A percentile compares a stretch with the other conserved stretches of the same genome.
phyloP scores from a whole-genome alignment of 2,888 invertebrate genomes.

The Thumatha senex region DNA sequence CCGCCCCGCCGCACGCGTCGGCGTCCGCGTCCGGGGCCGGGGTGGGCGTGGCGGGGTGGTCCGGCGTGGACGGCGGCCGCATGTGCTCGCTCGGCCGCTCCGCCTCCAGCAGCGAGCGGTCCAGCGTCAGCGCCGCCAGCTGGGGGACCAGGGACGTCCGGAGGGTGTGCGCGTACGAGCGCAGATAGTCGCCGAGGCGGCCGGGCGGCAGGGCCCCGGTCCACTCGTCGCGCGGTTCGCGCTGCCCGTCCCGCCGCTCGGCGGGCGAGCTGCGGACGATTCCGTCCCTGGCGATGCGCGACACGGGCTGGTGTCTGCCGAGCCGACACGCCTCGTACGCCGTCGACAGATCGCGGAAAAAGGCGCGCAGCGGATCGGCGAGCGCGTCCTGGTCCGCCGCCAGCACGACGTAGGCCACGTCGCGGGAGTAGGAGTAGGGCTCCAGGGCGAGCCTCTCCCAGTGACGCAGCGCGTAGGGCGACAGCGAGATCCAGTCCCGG shows the following conservation, averaged over 20 bases:
- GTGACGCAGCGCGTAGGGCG: constrained; percentile 96
- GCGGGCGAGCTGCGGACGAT: constrained; percentile 87
- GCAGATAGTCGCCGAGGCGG: constrained; percentile 91
- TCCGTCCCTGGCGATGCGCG: constrained; percentile 92
- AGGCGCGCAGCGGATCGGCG: constrained; percentile 89
- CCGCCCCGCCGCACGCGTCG: constrained; percentile 54
- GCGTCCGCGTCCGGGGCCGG: constrained; percentile 80
- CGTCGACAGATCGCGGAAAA: constrained; percentile 96
- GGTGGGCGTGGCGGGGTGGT: constrained; percentile 59
- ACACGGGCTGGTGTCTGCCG: constrained; percentile 96
- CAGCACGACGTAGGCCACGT: constrained; percentile 97
- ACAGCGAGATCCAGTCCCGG: constrained; percentile 96
- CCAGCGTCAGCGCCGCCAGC: constrained; percentile 61
- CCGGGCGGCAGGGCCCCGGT: constrained; percentile 92
- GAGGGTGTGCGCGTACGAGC: constrained; percentile 88
- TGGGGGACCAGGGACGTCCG: constrained; percentile 65
- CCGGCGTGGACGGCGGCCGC: constrained; percentile 45
- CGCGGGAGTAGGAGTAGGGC: constrained; percentile 97
- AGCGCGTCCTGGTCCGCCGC: constrained; percentile 96
- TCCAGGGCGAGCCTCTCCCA: constrained; percentile 99
- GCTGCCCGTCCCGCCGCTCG: constrained; percentile 16
- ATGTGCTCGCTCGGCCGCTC: constrained; percentile 68
- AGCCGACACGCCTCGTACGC: constrained; percentile 97
- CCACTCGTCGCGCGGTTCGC: constrained; percentile 91
- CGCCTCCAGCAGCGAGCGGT: constrained; percentile 56